Evolutionary conservation across 2,113 vertebrate species (phyloP).

Genomic region (Corythoichthys intestinalis): DNA sequence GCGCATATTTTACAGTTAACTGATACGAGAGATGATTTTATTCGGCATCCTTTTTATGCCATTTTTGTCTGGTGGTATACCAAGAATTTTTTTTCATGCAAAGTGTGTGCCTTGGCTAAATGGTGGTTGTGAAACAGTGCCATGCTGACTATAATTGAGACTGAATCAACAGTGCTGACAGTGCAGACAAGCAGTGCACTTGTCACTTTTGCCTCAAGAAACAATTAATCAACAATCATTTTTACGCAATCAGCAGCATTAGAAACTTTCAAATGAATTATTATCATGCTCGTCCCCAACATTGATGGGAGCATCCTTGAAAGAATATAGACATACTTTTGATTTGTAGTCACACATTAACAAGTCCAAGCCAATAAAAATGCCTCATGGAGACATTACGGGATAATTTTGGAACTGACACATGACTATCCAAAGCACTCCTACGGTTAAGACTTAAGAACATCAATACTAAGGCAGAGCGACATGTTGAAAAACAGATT

Average conservation of each 20-base stretch:
- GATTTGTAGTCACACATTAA: neutral
- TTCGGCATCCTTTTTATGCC: neutral
- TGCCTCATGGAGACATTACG: neutral
- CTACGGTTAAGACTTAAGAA: neutral
- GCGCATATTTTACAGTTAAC: neutral
- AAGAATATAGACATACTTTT: neutral
- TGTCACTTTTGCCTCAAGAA: constrained; percentile 1
- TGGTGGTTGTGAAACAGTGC: neutral
- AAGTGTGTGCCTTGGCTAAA: neutral
- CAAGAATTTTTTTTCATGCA: neutral
- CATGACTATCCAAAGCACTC: neutral
- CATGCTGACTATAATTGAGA: neutral
- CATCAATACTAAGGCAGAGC: neutral
- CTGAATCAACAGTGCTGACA: constrained; percentile 7
- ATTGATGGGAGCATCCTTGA: neutral
- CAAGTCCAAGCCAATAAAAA: neutral
- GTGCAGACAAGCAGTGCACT: neutral
- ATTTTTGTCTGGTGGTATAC: neutral
- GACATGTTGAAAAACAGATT: neutral
- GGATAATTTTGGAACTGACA: neutral
- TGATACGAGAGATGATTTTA: neutral
- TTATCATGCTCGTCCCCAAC: neutral
- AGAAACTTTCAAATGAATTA: neutral
- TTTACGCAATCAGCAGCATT: neutral
- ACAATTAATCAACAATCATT: neutral